These are phyloP conservation scores for Lacerta bilineata DNA, from an alignment of 2,797 vertebrate species.

Conservation along the genomic window DNA sequence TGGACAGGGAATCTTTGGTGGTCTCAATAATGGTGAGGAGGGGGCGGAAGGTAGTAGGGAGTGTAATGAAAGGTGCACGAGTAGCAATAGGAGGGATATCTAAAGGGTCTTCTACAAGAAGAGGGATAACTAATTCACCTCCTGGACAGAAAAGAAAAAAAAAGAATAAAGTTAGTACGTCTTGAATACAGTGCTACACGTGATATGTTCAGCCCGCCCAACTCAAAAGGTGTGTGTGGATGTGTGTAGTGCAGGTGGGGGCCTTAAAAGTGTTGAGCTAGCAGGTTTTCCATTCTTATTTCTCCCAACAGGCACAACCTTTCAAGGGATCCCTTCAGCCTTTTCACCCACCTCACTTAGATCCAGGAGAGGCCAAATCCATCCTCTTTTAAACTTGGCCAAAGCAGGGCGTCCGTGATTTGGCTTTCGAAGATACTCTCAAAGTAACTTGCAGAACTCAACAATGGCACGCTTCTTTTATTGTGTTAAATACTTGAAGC, in stretches of 20 bases:
- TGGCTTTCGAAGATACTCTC: conserved; percentile 79
- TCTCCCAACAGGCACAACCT: neutral
- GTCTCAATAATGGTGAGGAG: conserved; percentile 99
- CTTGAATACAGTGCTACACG: conserved; percentile 39
- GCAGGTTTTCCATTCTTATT: conserved; percentile 17
- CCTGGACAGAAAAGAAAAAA: conserved; percentile 86
- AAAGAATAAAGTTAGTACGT: conserved; percentile 75
- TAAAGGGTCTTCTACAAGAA: conserved; percentile 99
- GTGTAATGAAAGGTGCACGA: conserved; percentile 96
- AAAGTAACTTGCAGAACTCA: conserved; percentile 74
- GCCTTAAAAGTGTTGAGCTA: conserved; percentile 20
- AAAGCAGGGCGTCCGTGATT: conserved; percentile 22
- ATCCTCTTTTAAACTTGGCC: conserved; percentile 25
- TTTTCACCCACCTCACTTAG: conserved; percentile 23
- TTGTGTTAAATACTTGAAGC: conserved; percentile 27
- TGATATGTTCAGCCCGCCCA: conserved; percentile 40
- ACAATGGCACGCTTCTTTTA: conserved; percentile 42
- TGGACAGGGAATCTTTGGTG: conserved; percentile 99
- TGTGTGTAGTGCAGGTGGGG: neutral
- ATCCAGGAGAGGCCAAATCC: neutral
- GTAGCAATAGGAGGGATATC: conserved; percentile 97
- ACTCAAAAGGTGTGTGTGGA: neutral
- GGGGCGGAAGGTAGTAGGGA: conserved; percentile 95
- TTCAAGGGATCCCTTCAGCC: conserved; percentile 2
- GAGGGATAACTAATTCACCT: conserved; percentile 99